Conservation (phyloP, 2,888 invertebrate genomes). For the Ochropleura leucogaster region DNA sequence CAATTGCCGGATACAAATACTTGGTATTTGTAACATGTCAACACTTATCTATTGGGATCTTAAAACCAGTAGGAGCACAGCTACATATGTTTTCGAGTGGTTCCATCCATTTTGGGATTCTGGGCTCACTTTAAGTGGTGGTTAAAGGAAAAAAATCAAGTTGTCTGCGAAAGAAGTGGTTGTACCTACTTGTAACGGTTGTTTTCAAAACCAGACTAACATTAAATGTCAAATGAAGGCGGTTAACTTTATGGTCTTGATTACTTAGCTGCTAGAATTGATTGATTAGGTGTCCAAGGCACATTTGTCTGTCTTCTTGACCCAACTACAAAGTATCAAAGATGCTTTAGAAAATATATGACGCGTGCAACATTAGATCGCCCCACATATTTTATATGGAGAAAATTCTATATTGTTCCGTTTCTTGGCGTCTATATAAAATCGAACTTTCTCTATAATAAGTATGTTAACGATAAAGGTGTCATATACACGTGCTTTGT, state of each 20-base stretch:
- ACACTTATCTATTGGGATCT: conserved; percentile 55
- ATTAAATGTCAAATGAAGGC: background rate
- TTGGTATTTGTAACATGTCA: conserved; percentile 31
- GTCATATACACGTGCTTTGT: conserved; percentile 43
- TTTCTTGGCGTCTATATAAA: conserved; percentile 43
- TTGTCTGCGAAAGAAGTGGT: conserved; percentile 3
- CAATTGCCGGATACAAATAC: conserved; percentile 32
- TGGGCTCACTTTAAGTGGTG: conserved; percentile 19
- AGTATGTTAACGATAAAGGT: conserved; percentile 56
- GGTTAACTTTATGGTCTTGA: background rate
- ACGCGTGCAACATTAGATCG: conserved; percentile 2
- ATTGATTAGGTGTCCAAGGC: too few species aligned
- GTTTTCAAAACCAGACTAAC: background rate
- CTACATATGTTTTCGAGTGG: conserved; percentile 56
- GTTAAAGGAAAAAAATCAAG: conserved; percentile 19
- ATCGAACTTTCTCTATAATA: conserved; percentile 51
- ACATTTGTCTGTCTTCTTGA: background rate
- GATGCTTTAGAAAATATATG: conserved; percentile 24
- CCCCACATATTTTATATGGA: conserved; percentile 40
- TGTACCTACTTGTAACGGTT: background rate
- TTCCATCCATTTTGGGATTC: conserved; percentile 30
- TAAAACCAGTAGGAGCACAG: conserved; percentile 44
- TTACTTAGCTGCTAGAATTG: background rate
- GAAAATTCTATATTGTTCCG: conserved; percentile 51
- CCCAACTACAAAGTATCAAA: background rate